A percentile compares a stretch with the other conserved stretches of the same genome.
Conservation (phyloP, 2,113 vertebrate genomes). For the Aspidoscelis tigris region DNA sequence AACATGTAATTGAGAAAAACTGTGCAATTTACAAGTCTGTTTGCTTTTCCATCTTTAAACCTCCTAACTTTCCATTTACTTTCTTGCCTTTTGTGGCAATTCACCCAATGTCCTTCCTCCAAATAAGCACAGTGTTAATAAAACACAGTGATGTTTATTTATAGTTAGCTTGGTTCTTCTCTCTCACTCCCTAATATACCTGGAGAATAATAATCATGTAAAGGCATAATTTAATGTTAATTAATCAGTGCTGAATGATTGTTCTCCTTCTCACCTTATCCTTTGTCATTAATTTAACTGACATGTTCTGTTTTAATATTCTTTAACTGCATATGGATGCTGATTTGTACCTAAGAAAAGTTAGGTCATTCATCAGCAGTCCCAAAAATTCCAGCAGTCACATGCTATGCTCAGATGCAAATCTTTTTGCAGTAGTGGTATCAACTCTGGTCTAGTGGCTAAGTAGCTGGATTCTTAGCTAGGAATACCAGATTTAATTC, state of each 20-base stretch:
- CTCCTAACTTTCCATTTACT: slow-evolving; percentile 44
- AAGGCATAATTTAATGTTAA: slow-evolving; percentile 60
- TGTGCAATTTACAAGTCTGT: slow-evolving; percentile 3
- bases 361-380: not conserved
- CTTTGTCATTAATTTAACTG: slow-evolving; percentile 45
- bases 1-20: slow-evolving; percentile 31
- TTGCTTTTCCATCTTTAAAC: slow-evolving; percentile 40
- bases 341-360: slow-evolving; percentile 2
- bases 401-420: no score
- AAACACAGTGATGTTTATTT: slow-evolving; percentile 57
- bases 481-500: no score
- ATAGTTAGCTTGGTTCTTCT: slow-evolving; percentile 39
- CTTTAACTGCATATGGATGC: slow-evolving; percentile 28
- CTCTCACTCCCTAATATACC: not conserved
- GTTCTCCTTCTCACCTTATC: slow-evolving; percentile 41
- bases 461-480: no score
- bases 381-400: no score
- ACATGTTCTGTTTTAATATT: slow-evolving; percentile 48
- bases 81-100: slow-evolving; percentile 64
- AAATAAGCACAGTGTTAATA: slow-evolving; percentile 44
- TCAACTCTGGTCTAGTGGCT: no score
- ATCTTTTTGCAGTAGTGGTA: no score
- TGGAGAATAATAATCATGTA: slow-evolving; percentile 59
- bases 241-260: slow-evolving; percentile 63
- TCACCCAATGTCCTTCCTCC: slow-evolving; percentile 37